Evolutionary conservation across 2,113 vertebrate genomes (phyloP).

Genomic region (Nesoenas mayeri): DNA sequence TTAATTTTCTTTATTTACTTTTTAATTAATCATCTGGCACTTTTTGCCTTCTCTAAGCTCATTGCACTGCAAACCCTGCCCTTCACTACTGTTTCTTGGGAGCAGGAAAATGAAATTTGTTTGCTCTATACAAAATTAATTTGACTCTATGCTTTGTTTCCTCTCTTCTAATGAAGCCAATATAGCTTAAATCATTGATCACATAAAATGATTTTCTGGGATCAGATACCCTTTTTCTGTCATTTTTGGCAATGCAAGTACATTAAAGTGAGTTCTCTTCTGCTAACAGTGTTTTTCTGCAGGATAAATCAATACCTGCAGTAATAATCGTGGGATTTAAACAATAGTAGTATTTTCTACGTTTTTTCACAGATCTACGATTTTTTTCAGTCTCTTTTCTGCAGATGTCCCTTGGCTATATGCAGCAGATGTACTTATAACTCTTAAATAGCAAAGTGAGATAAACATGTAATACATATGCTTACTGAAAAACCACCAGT

Average conservation of each 20-base stretch:
- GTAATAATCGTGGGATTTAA: background rate
- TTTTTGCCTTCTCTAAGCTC: background rate
- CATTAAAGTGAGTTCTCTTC: background rate
- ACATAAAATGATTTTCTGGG: background rate
- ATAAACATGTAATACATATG: background rate
- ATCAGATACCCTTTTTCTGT: background rate
- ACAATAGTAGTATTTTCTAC: background rate
- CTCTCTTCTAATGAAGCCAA: background rate
- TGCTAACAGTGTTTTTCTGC: background rate
- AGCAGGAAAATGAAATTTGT: background rate
- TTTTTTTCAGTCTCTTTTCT: background rate
- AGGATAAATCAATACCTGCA: background rate
- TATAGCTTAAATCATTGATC: background rate
- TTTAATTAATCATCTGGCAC: background rate
- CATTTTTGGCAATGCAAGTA: background rate
- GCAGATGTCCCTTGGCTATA: background rate
- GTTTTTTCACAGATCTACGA: background rate
- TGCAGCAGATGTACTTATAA: background rate
- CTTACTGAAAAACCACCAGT: background rate
- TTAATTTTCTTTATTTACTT: conserved; percentile 52
- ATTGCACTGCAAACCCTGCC: background rate
- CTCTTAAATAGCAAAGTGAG: background rate
- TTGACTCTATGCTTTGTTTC: background rate
- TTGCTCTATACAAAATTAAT: background rate
- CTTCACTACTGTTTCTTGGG: background rate